Evolutionary conservation across 2,113 vertebrate genomes (phyloP), one percentile per base, ranked within the genome.

Genomic region (Ptychochromis oligacanthus): DNA sequence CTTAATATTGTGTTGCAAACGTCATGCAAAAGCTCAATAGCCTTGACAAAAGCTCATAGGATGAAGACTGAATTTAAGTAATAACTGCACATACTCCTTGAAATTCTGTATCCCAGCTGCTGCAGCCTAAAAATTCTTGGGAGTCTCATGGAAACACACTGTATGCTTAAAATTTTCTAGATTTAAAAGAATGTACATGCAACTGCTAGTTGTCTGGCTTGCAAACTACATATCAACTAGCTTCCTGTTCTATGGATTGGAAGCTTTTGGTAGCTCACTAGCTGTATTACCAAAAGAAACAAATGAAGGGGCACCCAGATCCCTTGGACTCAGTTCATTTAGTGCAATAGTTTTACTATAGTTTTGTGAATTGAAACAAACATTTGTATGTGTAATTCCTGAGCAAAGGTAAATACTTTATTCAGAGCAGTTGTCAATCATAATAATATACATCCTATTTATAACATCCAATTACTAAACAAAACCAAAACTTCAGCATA

Each of bases 391-490:
- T 36, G 36, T 6, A 36, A 7, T 36, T 36, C 36, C 36, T 36
- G 36, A 36, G 36, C n/a, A n/a, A n/a, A n/a, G n/a, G n/a, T n/a
- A n/a, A n/a, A n/a, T n/a, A n/a, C n/a, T 46, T 46, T 46, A 46
- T 43, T 43, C 12, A 43, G 3, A 14, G 43, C 46, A 67, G 40
- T 40, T 46, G 64, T 46, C 40, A 67, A 28, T 67, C 40, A 67
- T 46, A 18, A 49, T 11, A 14, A 46, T 26, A 26, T 46, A 0
- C 5, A 12, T 26, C 40, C 0, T 46, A 40, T 67, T 49, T 46
- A 49, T 64, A 64, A 67, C 40, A 26, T 36, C 4, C 36, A 36
- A 36, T 46, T 26, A 18, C 5, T 67, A 26, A 67, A 24, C 22
- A 46, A 67, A 46, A 46, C 14, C 40, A 46, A 26, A 22, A 46